Base-by-base conservation (phyloP, 2,888 invertebrate species). In the Elegia similella region DNA sequence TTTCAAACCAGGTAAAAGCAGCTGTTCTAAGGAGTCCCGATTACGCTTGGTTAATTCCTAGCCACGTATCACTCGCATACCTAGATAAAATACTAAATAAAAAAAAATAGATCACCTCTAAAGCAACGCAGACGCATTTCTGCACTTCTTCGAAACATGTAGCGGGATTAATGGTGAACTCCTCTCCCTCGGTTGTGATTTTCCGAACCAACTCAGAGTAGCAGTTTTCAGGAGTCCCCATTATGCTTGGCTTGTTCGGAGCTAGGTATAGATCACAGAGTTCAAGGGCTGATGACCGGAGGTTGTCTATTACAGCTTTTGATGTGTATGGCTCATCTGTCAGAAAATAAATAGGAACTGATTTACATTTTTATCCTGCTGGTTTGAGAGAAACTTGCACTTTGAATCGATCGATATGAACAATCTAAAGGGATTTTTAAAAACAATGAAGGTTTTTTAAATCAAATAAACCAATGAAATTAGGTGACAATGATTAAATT, bases 91-190 rank as follows among this genome's bases (percentile, higher is more conserved):
- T 70, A 15, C 29, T 16, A 13, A 57, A 6, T n/a, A 56, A 23
- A 52, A 44, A 30, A 53, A 8, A 17, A 32, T 16, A 73, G 92
- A 84, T 73, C 86, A 95, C 69, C 94, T 88, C 90, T 12, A 91
- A 70, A 42, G 90, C 90, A 60, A 86, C 94, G 62, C 94, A 94
- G 30, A 96, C 93, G 56, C 93, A 93, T 61, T 93, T 91, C 82
- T 97, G 96, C 15, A 97, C 93, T 61, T 96, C 95, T 76, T 98
- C 97, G 81, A 98, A 98, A 93, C 97, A 96, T 2, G 93, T 89
- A 59, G 96, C 95, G 0, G 91, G 88, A 44, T 84, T 89, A 42
- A 72, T 82, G 0, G 84, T 78, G 52, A 91, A 91, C 57, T 88
- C 88, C 32, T 87, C 89, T 1, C 88, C 89, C 56, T 90, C 89